Conservation (phyloP, 2,797 vertebrate genomes). For the Hoplostethus atlanticus region DNA sequence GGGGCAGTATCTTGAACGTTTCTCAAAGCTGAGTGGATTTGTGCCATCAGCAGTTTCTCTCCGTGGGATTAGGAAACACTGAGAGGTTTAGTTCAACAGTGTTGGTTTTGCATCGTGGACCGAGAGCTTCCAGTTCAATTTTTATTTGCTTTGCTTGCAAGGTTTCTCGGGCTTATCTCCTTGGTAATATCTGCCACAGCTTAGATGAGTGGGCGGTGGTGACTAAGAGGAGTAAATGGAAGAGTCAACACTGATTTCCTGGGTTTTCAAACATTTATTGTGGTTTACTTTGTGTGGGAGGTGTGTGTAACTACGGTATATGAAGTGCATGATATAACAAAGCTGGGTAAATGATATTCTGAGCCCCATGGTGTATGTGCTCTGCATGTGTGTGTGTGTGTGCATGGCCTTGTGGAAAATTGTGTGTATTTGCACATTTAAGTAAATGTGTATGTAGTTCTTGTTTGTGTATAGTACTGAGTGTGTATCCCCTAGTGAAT, state of each 20-base stretch:
- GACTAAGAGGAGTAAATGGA: conserved; percentile 59
- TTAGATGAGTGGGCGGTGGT: conserved; percentile 41
- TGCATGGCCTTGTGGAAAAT: neutral
- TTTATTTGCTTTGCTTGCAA: conserved; percentile 42
- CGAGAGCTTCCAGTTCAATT: neutral
- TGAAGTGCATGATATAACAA: conserved; percentile 45
- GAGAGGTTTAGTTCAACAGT: neutral
- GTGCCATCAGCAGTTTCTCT: conserved; percentile 32
- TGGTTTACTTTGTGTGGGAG: conserved; percentile 53
- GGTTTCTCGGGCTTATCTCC: conserved; percentile 45
- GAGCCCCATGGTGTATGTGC: neutral
- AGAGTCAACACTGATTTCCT: conserved; percentile 61
- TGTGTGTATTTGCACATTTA: conserved; percentile 30
- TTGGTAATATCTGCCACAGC: conserved; percentile 19
- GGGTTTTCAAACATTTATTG: conserved; percentile 37
- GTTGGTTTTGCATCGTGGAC: conserved; percentile 1
- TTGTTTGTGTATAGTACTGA: conserved; percentile 14
- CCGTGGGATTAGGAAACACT: neutral
- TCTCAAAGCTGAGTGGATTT: conserved; percentile 23
- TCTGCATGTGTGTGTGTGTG: neutral
- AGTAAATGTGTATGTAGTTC: conserved; percentile 31
- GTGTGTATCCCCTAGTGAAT: conserved; percentile 29
- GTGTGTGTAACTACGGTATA: conserved; percentile 48
- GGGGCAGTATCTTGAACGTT: conserved; percentile 10
- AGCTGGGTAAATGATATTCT: neutral